These are phyloP conservation scores for Acleris literana DNA, from an alignment of 2,888 invertebrate genomes.

Conservation along the genomic window DNA sequence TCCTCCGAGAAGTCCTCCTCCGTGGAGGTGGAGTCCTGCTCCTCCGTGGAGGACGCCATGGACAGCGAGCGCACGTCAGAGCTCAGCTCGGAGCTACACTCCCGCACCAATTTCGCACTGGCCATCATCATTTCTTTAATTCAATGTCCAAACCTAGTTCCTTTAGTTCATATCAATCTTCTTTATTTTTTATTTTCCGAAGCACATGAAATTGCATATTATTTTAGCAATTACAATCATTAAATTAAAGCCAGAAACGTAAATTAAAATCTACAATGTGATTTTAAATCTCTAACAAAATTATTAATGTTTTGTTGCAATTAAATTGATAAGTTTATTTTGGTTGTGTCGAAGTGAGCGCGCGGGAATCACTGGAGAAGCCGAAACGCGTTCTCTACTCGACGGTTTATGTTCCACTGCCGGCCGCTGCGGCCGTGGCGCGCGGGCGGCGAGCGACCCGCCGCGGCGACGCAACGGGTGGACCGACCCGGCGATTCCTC, in stretches of 20 bases:
- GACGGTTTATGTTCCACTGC: conserved; percentile 64
- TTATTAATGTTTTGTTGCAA: not conserved
- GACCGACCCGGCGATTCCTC: conserved; percentile 15
- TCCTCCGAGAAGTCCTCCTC: conserved; percentile 84
- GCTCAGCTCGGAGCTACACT: conserved; percentile 79
- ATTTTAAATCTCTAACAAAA: not conserved
- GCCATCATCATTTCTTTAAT: conserved; percentile 78
- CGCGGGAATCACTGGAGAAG: conserved; percentile 51
- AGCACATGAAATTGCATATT: conserved; percentile 12
- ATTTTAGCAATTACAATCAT: not conserved
- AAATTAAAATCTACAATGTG: not conserved
- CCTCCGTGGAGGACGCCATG: conserved; percentile 81
- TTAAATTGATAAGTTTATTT: conserved; percentile 28
- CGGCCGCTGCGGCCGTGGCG: conserved; percentile 23
- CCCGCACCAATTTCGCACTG: conserved; percentile 81
- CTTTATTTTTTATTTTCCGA: conserved; percentile 3
- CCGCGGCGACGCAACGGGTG: not conserved
- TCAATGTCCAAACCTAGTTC: conserved; percentile 3
- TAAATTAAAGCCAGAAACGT: not conserved
- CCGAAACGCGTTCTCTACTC: conserved; percentile 55
- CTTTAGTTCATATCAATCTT: conserved; percentile 15
- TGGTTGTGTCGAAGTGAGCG: conserved; percentile 50
- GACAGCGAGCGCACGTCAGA: conserved; percentile 78
- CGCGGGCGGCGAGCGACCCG: conserved; percentile 33
- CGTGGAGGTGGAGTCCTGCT: conserved; percentile 81